A percentile compares a stretch with the other conserved stretches of the same genome.
These are phyloP conservation scores for Stercorarius parasiticus DNA, from an alignment of 2,113 vertebrate genomes.

Conservation along the genomic window DNA sequence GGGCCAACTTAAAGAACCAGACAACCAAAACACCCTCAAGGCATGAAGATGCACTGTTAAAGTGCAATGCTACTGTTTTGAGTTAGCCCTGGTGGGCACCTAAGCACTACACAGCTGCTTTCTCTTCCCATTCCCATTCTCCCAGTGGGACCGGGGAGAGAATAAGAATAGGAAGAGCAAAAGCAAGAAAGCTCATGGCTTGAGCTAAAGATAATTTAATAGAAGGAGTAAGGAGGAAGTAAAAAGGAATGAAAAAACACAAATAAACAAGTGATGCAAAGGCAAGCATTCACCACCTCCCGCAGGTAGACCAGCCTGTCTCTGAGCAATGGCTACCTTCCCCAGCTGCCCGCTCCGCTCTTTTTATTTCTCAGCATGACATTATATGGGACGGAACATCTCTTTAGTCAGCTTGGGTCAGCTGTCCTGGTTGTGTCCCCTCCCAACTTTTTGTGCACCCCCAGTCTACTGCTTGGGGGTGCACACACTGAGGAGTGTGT, in stretches of 20 bases:
- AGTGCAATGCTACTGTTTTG: neutral
- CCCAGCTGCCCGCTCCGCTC: too few species aligned
- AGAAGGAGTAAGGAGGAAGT: neutral
- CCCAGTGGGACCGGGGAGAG: neutral
- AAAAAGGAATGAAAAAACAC: neutral
- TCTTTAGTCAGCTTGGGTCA: neutral
- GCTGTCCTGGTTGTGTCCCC: neutral
- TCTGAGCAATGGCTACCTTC: neutral
- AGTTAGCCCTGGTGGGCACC: neutral
- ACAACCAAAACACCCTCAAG: neutral
- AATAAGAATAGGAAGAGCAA: neutral
- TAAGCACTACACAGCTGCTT: neutral
- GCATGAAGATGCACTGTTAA: neutral
- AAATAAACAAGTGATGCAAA: neutral
- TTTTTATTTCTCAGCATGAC: neutral
- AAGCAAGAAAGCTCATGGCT: neutral
- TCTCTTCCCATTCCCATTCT: neutral
- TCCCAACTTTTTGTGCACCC: neutral
- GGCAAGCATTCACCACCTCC: neutral
- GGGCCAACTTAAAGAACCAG: neutral
- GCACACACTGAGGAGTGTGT: neutral
- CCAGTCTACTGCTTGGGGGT: accelerated
- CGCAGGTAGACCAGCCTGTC: neutral
- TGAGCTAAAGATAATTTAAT: neutral
- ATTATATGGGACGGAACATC: neutral